Percentiles rank a stretch among this genome's conserved stretches.
Conservation (phyloP, 2,888 invertebrate genomes). For the Lasioglossum morio region DNA sequence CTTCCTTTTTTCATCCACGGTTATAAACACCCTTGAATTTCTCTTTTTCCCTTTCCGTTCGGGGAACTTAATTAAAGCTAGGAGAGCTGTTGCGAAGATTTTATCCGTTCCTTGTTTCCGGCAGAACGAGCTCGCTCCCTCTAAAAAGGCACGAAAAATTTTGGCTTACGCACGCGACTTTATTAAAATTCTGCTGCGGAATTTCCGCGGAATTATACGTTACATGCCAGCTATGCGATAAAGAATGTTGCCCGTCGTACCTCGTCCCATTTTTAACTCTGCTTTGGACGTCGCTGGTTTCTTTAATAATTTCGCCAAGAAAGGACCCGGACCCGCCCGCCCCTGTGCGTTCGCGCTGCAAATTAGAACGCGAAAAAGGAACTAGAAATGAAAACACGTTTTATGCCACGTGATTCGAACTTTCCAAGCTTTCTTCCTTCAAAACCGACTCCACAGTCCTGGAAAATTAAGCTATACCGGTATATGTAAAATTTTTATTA, state of each 20-base stretch:
- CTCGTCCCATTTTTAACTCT: neutral
- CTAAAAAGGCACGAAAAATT: conserved; percentile 44
- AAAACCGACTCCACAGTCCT: neutral
- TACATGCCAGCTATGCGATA: conserved; percentile 32
- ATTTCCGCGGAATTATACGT: conserved; percentile 43
- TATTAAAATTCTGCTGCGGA: conserved; percentile 54
- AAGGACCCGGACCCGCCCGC: neutral
- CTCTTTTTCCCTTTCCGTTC: neutral
- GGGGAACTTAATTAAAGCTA: conserved; percentile 42
- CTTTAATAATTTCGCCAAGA: conserved; percentile 18
- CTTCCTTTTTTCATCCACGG: neutral
- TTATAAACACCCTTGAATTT: neutral
- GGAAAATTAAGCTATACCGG: neutral
- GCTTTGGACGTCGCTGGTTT: conserved; percentile 6
- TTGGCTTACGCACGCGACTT: conserved; percentile 47
- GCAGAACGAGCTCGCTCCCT: conserved; percentile 29
- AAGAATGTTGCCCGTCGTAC: conserved; percentile 18
- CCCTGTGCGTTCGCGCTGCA: neutral
- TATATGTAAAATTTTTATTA: neutral
- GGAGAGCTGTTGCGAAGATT: conserved; percentile 41
- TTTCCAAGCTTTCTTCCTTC: neutral
- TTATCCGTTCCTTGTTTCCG: conserved; percentile 48
- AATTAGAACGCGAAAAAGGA: neutral
- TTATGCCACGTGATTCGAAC: conserved; percentile 5
- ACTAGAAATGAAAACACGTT: neutral